Conservation (phyloP, 1,140 invertebrate genomes). For the Hetaerina americana region DNA sequence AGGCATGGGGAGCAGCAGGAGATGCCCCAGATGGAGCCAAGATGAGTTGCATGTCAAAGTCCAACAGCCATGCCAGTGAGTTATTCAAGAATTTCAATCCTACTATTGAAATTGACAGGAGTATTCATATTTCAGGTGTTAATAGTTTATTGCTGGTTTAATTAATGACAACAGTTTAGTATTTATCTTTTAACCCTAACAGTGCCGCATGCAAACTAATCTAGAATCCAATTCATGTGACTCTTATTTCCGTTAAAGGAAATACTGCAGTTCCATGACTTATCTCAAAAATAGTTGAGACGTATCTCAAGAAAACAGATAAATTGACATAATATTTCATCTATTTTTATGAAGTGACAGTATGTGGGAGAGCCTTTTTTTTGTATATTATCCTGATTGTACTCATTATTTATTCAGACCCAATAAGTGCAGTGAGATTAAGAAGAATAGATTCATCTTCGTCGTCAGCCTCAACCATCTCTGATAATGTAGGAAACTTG, state of each 20-base stretch:
- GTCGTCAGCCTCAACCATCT: not conserved
- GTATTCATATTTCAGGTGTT: too few relatives aligned
- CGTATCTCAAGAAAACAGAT: not conserved
- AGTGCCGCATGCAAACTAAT: too few relatives aligned
- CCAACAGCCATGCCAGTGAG: not conserved
- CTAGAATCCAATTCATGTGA: too few relatives aligned
- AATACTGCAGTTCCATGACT: too few relatives aligned
- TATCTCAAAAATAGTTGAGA: not conserved
- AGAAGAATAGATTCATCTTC: constrained; percentile 1
- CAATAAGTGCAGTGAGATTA: not conserved
- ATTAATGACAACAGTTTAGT: too few relatives aligned
- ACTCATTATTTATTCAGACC: not conserved
- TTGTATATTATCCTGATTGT: constrained; percentile 1
- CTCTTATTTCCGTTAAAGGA: too few relatives aligned
- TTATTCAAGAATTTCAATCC: too few relatives aligned
- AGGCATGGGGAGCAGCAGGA: not conserved
- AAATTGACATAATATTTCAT: not conserved
- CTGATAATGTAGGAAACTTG: not conserved
- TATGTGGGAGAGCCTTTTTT: not conserved
- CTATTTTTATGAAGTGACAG: not conserved
- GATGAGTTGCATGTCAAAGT: not conserved
- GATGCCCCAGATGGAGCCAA: not conserved
- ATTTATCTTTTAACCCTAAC: too few relatives aligned
- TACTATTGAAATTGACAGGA: too few relatives aligned
- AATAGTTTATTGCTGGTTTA: too few relatives aligned